These are phyloP conservation scores for Cancer borealis DNA, from an alignment of 2,888 invertebrate genomes.

Conservation along the genomic window DNA sequence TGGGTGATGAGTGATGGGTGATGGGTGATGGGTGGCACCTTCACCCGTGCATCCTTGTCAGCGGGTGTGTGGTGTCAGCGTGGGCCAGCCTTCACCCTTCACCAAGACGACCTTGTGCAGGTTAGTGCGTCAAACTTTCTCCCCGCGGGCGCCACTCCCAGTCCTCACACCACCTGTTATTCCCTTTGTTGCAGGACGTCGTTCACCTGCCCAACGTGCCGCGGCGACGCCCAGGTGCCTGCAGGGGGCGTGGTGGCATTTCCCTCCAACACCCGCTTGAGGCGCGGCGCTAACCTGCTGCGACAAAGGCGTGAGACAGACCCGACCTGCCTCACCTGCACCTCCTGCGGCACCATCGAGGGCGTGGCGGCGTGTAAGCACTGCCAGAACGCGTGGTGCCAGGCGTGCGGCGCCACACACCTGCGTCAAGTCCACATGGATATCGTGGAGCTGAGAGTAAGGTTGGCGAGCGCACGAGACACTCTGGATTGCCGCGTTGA, in stretches of 20 bases:
- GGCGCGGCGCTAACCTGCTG: conserved; percentile 41
- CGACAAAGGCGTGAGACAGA: conserved; percentile 41
- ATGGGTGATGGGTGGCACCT: background rate
- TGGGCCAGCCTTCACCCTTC: background rate
- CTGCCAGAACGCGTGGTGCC: conserved; percentile 80
- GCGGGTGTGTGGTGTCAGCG: background rate
- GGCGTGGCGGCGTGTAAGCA: conserved; percentile 62
- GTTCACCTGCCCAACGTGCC: conserved; percentile 84
- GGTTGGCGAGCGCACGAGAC: conserved; percentile 83
- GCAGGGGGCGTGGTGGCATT: conserved; percentile 82
- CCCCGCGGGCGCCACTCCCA: background rate
- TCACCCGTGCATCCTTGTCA: conserved; percentile 5
- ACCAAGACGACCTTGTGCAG: background rate
- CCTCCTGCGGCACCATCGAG: conserved; percentile 35
- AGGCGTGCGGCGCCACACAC: conserved; percentile 84
- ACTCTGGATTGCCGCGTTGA: conserved; percentile 80
- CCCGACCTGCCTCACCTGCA: conserved; percentile 30
- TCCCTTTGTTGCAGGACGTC: conserved; percentile 56
- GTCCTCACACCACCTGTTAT: background rate
- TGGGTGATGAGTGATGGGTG: too few species aligned
- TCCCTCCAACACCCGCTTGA: conserved; percentile 83
- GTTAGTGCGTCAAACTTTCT: background rate
- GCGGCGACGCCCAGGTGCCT: conserved; percentile 82
- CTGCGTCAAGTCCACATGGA: conserved; percentile 82
- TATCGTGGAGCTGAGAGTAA: conserved; percentile 78